Evolutionary conservation across 1,140 invertebrate species (phyloP).

Genomic region (Hyles vespertilio): DNA sequence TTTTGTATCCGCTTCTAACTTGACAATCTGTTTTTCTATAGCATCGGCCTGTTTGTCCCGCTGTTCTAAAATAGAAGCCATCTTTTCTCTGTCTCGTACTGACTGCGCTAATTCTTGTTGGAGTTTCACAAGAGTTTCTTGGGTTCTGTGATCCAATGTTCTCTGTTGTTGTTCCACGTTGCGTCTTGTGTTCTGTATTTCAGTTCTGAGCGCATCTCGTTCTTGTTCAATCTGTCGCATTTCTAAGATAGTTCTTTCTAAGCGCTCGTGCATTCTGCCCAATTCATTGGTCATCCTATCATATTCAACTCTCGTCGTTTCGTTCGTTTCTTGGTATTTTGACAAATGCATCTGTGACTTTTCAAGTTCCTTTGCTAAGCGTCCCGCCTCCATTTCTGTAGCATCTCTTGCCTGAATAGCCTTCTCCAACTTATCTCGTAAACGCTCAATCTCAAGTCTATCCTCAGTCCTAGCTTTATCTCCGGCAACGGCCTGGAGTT

Average conservation of each 20-base stretch:
- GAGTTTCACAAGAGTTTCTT: slow-evolving; percentile 79
- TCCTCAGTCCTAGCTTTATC: slow-evolving; percentile 79
- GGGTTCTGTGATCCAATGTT: slow-evolving; percentile 78
- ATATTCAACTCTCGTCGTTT: slow-evolving; percentile 87
- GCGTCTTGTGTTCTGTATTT: slow-evolving; percentile 80
- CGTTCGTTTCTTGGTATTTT: slow-evolving; percentile 88
- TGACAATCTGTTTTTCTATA: slow-evolving; percentile 88
- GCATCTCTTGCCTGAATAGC: slow-evolving; percentile 85
- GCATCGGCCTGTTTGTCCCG: slow-evolving; percentile 87
- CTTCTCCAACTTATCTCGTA: slow-evolving; percentile 91
- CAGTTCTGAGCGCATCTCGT: slow-evolving; percentile 81
- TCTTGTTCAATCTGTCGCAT: slow-evolving; percentile 82
- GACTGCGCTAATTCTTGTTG: slow-evolving; percentile 84
- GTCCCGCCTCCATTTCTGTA: slow-evolving; percentile 89
- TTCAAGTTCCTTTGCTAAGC: slow-evolving; percentile 90
- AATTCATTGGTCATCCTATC: slow-evolving; percentile 88
- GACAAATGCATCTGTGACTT: slow-evolving; percentile 87
- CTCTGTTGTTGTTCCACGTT: slow-evolving; percentile 81
- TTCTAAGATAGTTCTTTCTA: slow-evolving; percentile 82
- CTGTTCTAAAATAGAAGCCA: slow-evolving; percentile 83
- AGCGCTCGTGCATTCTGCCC: slow-evolving; percentile 84
- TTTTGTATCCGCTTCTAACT: slow-evolving; percentile 89
- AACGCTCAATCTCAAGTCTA: slow-evolving; percentile 85
- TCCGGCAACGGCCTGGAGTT: slow-evolving; percentile 76
- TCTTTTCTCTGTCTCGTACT: slow-evolving; percentile 83